These are phyloP conservation scores for Rhynchomys soricoides DNA, from an alignment of 2,113 vertebrate genomes.

Conservation along the genomic window DNA sequence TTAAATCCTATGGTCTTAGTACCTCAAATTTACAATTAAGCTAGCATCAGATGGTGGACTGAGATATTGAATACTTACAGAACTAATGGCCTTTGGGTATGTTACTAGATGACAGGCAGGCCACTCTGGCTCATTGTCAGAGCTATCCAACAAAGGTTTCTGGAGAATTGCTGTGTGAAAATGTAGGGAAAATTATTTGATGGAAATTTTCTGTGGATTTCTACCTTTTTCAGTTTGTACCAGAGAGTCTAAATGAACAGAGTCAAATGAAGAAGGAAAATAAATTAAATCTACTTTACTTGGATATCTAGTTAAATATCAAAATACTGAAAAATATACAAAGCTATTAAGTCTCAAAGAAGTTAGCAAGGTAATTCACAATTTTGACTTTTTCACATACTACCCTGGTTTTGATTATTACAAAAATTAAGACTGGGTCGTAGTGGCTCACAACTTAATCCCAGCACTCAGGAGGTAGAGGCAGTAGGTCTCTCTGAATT, in stretches of 20 bases:
- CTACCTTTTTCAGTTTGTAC: neutral
- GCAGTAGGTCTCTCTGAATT: neutral
- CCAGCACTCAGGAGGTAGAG: neutral
- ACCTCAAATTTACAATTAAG: neutral
- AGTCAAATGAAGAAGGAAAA: conserved; percentile 20
- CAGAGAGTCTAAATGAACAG: conserved; percentile 31
- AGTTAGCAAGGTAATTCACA: neutral
- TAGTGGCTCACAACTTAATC: neutral
- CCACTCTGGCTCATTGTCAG: neutral
- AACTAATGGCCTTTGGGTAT: neutral
- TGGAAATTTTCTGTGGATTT: conserved; percentile 3
- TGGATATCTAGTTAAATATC: neutral
- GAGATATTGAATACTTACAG: neutral
- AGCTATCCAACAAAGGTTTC: neutral
- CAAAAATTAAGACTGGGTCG: neutral
- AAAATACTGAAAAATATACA: neutral
- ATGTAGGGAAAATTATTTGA: neutral
- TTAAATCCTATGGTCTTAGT: neutral
- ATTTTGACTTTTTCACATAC: conserved; percentile 13
- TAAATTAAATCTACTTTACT: conserved; percentile 39
- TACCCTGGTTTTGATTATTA: neutral
- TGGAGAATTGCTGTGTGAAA: neutral
- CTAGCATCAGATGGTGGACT: neutral
- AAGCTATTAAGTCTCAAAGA: conserved; percentile 17
- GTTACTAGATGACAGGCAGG: neutral